These are phyloP conservation scores for Alcis repandata DNA, from an alignment of 2,888 invertebrate genomes.

Conservation along the genomic window DNA sequence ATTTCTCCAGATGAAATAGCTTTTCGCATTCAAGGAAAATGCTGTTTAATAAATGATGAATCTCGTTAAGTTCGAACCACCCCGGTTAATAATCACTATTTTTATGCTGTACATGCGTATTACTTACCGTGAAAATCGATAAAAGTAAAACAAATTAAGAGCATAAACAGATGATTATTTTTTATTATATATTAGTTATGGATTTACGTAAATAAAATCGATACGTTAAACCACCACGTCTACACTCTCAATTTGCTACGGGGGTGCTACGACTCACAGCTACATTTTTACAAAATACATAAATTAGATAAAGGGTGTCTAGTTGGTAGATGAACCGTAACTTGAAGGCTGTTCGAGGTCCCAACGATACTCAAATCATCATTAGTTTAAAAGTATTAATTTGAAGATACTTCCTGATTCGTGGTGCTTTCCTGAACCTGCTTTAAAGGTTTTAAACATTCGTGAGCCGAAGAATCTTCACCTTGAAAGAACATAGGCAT, in stretches of 20 bases:
- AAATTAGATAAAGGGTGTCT: slow-evolving; percentile 18
- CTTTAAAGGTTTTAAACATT: slow-evolving; percentile 73
- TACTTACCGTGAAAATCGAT: neutral
- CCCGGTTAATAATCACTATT: neutral
- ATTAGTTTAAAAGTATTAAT: slow-evolving; percentile 63
- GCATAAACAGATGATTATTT: neutral
- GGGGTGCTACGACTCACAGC: slow-evolving; percentile 20
- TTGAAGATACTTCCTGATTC: slow-evolving; percentile 75
- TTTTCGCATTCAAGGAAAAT: slow-evolving; percentile 14
- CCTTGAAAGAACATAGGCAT: slow-evolving; percentile 78
- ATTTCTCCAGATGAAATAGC: slow-evolving; percentile 29
- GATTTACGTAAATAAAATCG: neutral
- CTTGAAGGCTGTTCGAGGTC: slow-evolving; percentile 23
- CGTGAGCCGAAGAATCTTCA: slow-evolving; percentile 77
- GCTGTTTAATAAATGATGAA: slow-evolving; percentile 19
- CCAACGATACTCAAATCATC: slow-evolving; percentile 50
- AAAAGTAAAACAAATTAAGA: neutral
- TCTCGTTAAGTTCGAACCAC: neutral
- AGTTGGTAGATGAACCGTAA: neutral
- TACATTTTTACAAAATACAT: slow-evolving; percentile 21
- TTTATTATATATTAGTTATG: no score
- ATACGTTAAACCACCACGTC: neutral
- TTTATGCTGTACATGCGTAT: slow-evolving; percentile 12
- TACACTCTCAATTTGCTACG: slow-evolving; percentile 37
- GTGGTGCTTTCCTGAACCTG: slow-evolving; percentile 77